Evolutionary conservation across 2,888 invertebrate genomes (phyloP).

Genomic region (Thera britannica): DNA sequence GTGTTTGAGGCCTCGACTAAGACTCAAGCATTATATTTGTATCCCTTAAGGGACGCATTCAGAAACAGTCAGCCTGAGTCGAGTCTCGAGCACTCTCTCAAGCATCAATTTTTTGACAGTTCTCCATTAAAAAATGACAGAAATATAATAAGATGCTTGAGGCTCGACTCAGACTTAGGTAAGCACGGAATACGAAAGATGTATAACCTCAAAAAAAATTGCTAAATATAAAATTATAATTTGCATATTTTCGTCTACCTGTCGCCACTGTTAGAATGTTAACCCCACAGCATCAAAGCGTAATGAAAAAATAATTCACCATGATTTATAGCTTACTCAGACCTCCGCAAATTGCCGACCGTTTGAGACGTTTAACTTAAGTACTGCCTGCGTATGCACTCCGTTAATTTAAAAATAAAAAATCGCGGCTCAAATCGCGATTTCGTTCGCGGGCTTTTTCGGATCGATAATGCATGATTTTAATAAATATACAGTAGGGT

Average conservation of each 20-base stretch:
- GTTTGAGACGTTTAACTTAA: constrained; percentile 83
- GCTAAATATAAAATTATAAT: not conserved
- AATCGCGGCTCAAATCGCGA: constrained; percentile 60
- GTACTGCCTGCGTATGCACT: constrained; percentile 68
- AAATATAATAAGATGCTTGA: too few species aligned
- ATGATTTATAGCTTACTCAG: constrained; percentile 84
- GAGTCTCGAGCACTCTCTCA: too few species aligned
- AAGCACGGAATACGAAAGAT: too few species aligned
- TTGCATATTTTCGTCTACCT: constrained; percentile 13
- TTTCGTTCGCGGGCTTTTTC: constrained; percentile 47
- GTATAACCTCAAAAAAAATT: too few species aligned
- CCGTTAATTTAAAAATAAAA: constrained; percentile 62
- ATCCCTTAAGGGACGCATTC: too few species aligned
- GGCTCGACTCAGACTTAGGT: too few species aligned
- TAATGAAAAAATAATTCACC: constrained; percentile 82
- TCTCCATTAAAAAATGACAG: too few species aligned
- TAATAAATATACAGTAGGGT: constrained; percentile 63
- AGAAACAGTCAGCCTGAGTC: too few species aligned
- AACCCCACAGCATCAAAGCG: constrained; percentile 55
- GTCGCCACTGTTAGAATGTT: constrained; percentile 74
- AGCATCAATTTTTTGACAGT: too few species aligned
- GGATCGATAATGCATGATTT: constrained; percentile 61
- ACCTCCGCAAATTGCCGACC: constrained; percentile 74
- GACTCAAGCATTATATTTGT: too few species aligned
- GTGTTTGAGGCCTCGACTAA: too few species aligned